Evolutionary conservation across 1,140 invertebrate genomes (phyloP), one percentile per base, ranked within the genome.

Genomic region (Venustaconcha ellipsiformis): DNA sequence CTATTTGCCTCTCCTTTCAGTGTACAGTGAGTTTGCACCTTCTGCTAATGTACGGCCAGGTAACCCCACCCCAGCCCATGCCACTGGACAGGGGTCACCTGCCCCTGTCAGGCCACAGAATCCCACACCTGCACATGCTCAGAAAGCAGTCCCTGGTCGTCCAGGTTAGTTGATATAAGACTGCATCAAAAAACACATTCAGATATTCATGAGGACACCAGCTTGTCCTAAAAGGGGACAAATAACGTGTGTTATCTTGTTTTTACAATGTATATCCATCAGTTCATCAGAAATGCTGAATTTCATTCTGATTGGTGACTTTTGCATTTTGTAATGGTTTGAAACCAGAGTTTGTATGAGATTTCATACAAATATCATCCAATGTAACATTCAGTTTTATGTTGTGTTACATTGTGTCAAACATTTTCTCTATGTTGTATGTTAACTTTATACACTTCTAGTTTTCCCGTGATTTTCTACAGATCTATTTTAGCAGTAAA

Each of bases 11-110:
- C 14, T 48, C 20, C 37, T 72, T 30, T 6, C 59, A 82, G 81
- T 83, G n/a, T 83, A 80, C 66, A 76, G 81, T 67, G 79, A 80
- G 60, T 81, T 81, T 37, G 85, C 76, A 37, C 81, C 78, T 26
- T 85, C 85, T 14, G 81, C 85, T 62, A 82, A 82, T 57, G 68
- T 88, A n/a, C 74, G 88, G 30, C 88, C 88, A 48, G 85, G 86
- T 64, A 89, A 89, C 78, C 88, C 88, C 2, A 88, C 88, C 63
- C 88, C 88, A 64, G 84, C 83, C 20, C 88, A 89, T 79, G 88
- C 88, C 14, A 70, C 82, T 60, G 87, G 86, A 60, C 82, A 86
- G 63, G 86, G 85, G 15, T 87, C 84, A 56, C 86, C 88, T 60
- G 82, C 84, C 26, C 82, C 83, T 1, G 60, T 88, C 15, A 72